These are phyloP conservation scores for Phodopus roborovskii DNA, from an alignment of 2,113 vertebrate species.

Conservation along the genomic window DNA sequence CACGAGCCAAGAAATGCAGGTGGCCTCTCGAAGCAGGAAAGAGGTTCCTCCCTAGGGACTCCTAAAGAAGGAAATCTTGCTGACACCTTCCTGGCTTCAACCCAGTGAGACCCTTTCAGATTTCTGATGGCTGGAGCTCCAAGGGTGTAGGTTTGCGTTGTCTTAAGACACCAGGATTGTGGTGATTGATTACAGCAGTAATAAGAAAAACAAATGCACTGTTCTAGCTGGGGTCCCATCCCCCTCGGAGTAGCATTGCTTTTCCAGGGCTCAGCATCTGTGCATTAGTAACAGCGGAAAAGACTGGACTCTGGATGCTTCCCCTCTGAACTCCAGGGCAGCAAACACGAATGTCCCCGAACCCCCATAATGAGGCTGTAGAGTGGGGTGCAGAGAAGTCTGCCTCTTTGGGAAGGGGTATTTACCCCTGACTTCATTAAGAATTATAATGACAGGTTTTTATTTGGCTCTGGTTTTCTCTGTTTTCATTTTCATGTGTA, in stretches of 20 bases:
- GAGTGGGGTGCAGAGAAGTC: background rate
- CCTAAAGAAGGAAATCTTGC: background rate
- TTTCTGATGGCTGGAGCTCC: background rate
- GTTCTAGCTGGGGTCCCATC: background rate
- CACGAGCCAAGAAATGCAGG: background rate
- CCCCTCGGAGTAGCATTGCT: background rate
- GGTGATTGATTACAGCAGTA: background rate
- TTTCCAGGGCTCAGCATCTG: background rate
- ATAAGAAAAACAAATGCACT: background rate
- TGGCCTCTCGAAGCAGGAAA: background rate
- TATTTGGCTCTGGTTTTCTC: background rate
- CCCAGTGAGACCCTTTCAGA: background rate
- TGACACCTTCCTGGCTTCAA: background rate
- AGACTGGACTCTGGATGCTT: background rate
- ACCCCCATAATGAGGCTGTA: background rate
- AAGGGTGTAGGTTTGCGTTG: background rate
- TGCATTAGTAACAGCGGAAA: background rate
- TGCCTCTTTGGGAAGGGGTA: background rate
- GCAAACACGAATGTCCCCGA: rapidly evolving
- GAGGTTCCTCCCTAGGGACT: background rate
- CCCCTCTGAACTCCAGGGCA: background rate
- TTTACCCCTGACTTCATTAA: background rate
- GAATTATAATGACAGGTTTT: background rate
- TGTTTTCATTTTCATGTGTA: background rate
- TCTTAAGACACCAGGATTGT: background rate